Conservation (phyloP, 1,140 invertebrate genomes). For the Adoxophyes honmai region DNA sequence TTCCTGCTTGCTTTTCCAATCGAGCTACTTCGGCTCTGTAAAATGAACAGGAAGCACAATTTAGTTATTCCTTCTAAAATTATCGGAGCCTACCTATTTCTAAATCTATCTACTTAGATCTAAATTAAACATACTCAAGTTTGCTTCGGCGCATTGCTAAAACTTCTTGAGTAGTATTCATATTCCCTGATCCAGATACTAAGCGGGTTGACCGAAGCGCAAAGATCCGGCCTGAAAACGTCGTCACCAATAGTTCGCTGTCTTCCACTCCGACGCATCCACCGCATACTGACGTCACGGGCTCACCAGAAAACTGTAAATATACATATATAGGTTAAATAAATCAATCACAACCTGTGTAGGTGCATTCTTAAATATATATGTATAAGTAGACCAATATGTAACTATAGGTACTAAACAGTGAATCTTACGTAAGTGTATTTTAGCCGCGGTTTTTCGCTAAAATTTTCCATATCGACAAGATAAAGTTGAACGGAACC, state of each 20-base stretch:
- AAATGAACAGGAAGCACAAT: not conserved
- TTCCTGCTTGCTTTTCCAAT: constrained; percentile 63
- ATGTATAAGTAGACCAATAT: too few species aligned
- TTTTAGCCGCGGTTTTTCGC: constrained; percentile 55
- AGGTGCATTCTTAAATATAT: too few species aligned
- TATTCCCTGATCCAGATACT: constrained; percentile 27
- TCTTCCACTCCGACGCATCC: constrained; percentile 56
- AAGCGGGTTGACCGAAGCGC: constrained; percentile 47
- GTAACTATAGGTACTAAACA: too few species aligned
- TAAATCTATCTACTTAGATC: too few species aligned
- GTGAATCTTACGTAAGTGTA: constrained; percentile 53
- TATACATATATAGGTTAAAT: too few species aligned
- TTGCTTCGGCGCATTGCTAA: constrained; percentile 53
- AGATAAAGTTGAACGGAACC: constrained; percentile 65
- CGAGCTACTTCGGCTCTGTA: constrained; percentile 52
- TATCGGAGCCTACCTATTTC: not conserved
- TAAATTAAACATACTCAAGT: constrained; percentile 45
- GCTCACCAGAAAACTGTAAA: constrained; percentile 66
- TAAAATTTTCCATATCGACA: constrained; percentile 48
- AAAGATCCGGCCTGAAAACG: constrained; percentile 66
- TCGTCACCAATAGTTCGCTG: constrained; percentile 51
- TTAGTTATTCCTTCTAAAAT: not conserved
- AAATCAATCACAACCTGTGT: too few species aligned
- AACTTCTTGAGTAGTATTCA: constrained; percentile 45
- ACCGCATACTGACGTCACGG: constrained; percentile 58